Evolutionary conservation across 2,113 vertebrate species (phyloP), one percentile per base, ranked within the genome.

Genomic region (Acrocephalus kingi): DNA sequence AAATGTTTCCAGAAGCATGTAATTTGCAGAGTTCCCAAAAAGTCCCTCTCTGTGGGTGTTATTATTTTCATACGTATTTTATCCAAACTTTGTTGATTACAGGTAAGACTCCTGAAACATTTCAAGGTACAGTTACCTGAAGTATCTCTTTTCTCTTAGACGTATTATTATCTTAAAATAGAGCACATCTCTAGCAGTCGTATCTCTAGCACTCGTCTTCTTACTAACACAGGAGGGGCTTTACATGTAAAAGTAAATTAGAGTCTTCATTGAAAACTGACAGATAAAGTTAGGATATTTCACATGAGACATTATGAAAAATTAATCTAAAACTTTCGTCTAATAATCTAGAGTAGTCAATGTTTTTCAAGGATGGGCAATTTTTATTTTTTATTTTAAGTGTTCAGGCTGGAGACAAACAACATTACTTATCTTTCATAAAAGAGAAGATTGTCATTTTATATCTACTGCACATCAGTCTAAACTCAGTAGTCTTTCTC

Each of bases 121-220:
- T 90, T 90, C 58, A 89, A 80, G 89, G 76, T 37, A 43, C 18
- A 82, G 31, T 24, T 77, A 77, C 48, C 67, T 83, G 37, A 91
- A 95, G 27, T 54, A 21, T 48, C 49, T 80, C 55, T 63, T 82
- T 87, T 93, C 48, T 88, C n/a, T 45, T 71, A 63, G 22, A 41
- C 94, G n/a, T 77, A 68, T 74, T 90, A 56, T 93, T 87, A 81
- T 87, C 37, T 89, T 79, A 59, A 39, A 90, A 94, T 67, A 93
- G 91, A 96, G 88, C 46, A 93, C 43, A 88, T 14, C 9, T 88
- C 54, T 75, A 52, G 15, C 27, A 85, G 49, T 82, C 8, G 37
- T 9, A 88, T 14, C 10, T 88, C 54, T 75, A 52, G 15, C 27
- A 85, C 46, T 82, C 7, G 2, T 71, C 43, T 33, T 90, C 67